Percentiles rank a stretch among this genome's conserved stretches.
Evolutionary conservation across 2,888 invertebrate species (phyloP).

Genomic region (Heteromyza rotundicornis): DNA sequence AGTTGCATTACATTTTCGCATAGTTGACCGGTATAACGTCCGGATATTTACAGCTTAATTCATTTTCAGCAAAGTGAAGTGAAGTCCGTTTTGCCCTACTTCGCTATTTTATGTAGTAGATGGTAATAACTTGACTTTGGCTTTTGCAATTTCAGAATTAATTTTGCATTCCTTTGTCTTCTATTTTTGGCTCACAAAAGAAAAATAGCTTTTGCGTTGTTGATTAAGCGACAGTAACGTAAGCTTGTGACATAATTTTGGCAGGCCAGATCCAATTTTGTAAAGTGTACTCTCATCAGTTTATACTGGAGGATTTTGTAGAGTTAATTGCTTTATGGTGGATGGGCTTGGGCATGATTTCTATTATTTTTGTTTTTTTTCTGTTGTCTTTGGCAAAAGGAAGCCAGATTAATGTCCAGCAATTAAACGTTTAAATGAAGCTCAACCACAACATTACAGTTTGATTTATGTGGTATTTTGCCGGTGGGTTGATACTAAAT

Average conservation of each 20-base stretch:
- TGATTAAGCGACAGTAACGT: slow-evolving; percentile 32
- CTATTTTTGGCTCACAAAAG: neutral
- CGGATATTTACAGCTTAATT: slow-evolving; percentile 5
- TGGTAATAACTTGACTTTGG: neutral
- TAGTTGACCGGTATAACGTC: no score
- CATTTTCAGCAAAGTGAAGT: neutral
- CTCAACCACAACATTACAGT: slow-evolving; percentile 6
- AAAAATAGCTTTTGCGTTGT: neutral
- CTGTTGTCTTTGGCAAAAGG: slow-evolving; percentile 11
- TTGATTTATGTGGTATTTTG: slow-evolving; percentile 50
- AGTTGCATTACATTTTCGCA: neutral
- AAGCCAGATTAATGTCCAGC: slow-evolving; percentile 46
- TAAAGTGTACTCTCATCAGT: neutral
- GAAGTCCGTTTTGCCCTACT: neutral
- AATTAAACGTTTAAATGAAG: slow-evolving; percentile 51
- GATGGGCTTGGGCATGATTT: no score
- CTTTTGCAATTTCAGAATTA: neutral
- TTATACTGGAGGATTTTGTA: slow-evolving; percentile 25
- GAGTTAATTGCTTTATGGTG: slow-evolving; percentile 53
- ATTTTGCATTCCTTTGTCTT: neutral
- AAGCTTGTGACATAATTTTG: slow-evolving; percentile 52
- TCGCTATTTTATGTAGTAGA: no score
- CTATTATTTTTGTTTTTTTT: no score
- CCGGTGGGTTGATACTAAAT: slow-evolving; percentile 23
- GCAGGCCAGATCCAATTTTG: slow-evolving; percentile 34